These are phyloP conservation scores for Periophthalmus modestus DNA, from an alignment of 2,113 vertebrate genomes.

Conservation along the genomic window DNA sequence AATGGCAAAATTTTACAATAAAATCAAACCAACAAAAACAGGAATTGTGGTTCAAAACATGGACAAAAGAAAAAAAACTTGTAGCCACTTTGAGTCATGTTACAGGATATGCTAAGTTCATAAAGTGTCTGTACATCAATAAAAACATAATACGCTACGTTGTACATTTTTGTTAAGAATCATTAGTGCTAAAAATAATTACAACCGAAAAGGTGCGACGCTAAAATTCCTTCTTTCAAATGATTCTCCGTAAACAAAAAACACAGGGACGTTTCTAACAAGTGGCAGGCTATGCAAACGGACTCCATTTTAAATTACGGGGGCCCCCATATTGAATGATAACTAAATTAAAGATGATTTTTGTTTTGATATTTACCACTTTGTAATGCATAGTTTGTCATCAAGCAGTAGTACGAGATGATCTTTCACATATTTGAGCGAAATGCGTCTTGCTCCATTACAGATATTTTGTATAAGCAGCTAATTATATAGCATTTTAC, in stretches of 20 bases:
- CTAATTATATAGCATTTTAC: no score
- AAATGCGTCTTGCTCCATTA: no score
- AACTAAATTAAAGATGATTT: no score
- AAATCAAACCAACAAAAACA: conserved; percentile 55
- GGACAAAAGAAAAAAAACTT: conserved; percentile 76
- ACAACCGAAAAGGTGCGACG: conserved; percentile 33
- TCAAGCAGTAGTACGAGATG: neutral
- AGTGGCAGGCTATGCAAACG: neutral
- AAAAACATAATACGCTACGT: conserved; percentile 76
- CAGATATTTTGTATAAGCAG: no score
- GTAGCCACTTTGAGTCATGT: conserved; percentile 65
- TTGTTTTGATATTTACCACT: no score
- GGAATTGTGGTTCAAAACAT: conserved; percentile 34
- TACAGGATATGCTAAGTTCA: conserved; percentile 63
- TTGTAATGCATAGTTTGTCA: neutral
- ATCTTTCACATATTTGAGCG: no score
- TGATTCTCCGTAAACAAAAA: conserved; percentile 16
- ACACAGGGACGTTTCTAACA: neutral
- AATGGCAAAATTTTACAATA: conserved; percentile 86
- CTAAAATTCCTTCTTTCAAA: conserved; percentile 50
- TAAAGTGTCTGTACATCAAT: conserved; percentile 76
- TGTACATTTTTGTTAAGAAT: conserved; percentile 60
- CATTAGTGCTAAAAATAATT: conserved; percentile 29
- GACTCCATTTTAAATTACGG: neutral
- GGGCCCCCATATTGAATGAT: neutral